A percentile compares a stretch with the other conserved stretches of the same genome.
phyloP scores from a whole-genome alignment of 1,140 invertebrate genomes.

The Stenopsyche tienmushanensis region DNA sequence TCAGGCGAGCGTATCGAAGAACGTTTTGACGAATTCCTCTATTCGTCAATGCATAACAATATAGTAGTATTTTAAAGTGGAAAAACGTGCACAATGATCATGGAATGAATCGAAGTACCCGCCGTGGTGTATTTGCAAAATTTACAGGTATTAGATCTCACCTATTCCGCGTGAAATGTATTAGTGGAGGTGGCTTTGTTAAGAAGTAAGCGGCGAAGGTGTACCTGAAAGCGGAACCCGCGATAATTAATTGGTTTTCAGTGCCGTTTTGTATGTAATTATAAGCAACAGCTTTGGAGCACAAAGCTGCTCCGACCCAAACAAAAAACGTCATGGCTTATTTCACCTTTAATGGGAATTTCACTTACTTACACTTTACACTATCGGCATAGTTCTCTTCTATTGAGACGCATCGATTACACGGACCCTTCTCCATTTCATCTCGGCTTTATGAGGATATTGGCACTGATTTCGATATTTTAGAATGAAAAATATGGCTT shows the following conservation, averaged over 20 bases:
- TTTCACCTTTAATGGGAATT: too few species aligned
- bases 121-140: too few species aligned
- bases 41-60: neutral
- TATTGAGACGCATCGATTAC: too few species aligned
- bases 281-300: constrained; percentile 16
- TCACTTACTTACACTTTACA: too few species aligned
- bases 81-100: neutral
- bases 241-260: constrained; percentile 31
- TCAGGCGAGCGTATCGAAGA: too few species aligned
- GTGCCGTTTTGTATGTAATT: constrained; percentile 24
- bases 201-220: constrained; percentile 4
- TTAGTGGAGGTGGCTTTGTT: too few species aligned
- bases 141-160: neutral
- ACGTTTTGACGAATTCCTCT: neutral
- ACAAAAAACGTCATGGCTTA: constrained; percentile 16
- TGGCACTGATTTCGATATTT: too few species aligned
- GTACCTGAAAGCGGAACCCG: constrained; percentile 18
- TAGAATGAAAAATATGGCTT: too few species aligned
- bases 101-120: neutral
- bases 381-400: too few species aligned
- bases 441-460: too few species aligned
- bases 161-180: too few species aligned
- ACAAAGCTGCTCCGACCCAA: constrained; percentile 12
- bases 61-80: neutral
- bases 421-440: too few species aligned